Evolutionary conservation across 92 coral and sea anemone genomes (phyloP), one percentile per base, ranked within the genome.

Genomic region (Heteractis magnifica): DNA sequence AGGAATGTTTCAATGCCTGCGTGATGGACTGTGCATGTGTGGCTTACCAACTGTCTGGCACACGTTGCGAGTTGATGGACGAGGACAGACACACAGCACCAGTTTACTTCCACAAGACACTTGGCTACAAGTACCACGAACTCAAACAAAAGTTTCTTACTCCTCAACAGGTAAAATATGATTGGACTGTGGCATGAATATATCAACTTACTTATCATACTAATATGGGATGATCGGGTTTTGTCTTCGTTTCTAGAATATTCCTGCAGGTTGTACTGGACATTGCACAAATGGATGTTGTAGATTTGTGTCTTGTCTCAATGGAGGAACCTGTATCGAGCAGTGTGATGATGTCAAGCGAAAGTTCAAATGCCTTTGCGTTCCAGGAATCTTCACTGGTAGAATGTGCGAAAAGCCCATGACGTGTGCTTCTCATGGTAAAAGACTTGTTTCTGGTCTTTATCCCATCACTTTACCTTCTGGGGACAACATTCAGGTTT

Each of bases 11-110:
- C 72, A 88, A 87, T 72, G 78, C 48, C 56, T 89, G 92, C 49
- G 92, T 85, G 20, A 77, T 62, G 78, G 81, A 77, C 48, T 89
- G 92, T 78, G 79, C 82, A 53, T 89, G 92, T 50, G 77, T 86
- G 52, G 62, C 92, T 14, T 89, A 85, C 82, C 92, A 85, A 71
- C 51, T 85, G 81, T 85, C 81, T 53, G 87, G 85, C 16, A 41
- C 52, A 19, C 84, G 74, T 2, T 89, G 92, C 53, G 92, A 86
- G 56, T 58, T 89, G 65, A 56, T 89, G 81, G 89, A 82, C 81
- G 81, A 76, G 56, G 81, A 83, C 87, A 83, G 87, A 76, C 76
- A 75, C 81, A 83, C 87, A 76, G 80, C 79, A 10, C 80, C 87
- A 26, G 15, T 6, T 10, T 34, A 41, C 50, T 83, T 83, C 50